phyloP scores from a whole-genome alignment of 2,888 invertebrate genomes.

The Morinoia aosen region DNA sequence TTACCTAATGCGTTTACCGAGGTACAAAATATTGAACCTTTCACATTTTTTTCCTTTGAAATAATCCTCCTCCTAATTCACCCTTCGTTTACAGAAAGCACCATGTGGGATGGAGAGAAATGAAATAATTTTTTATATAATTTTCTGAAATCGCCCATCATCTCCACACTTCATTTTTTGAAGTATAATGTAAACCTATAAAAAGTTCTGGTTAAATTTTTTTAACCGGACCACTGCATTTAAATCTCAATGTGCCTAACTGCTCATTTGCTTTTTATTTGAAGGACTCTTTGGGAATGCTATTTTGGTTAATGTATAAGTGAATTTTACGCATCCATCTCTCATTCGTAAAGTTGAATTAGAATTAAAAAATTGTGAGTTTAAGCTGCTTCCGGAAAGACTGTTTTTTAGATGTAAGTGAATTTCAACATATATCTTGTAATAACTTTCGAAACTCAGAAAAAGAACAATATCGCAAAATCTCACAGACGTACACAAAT shows the following conservation, averaged over 20 bases:
- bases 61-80: neutral
- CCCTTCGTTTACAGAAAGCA: neutral
- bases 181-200: neutral
- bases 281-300: no score
- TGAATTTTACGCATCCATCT: no score
- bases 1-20: neutral
- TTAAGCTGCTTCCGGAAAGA: no score
- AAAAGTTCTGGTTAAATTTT: no score
- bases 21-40: neutral
- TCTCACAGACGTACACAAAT: neutral
- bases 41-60: neutral
- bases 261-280: no score
- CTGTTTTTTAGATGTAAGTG: no score
- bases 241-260: no score
- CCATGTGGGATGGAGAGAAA: neutral
- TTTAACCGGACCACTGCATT: no score
- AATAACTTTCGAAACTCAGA: neutral
- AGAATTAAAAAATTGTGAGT: no score
- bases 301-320: no score
- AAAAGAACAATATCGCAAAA: neutral
- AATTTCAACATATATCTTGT: neutral
- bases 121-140: neutral
- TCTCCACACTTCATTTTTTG: neutral
- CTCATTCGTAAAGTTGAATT: no score
- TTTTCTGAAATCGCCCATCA: neutral